Evolutionary conservation across 2,888 invertebrate species (phyloP), one percentile per base, ranked within the genome.

Genomic region (Cantharis lateralis): DNA sequence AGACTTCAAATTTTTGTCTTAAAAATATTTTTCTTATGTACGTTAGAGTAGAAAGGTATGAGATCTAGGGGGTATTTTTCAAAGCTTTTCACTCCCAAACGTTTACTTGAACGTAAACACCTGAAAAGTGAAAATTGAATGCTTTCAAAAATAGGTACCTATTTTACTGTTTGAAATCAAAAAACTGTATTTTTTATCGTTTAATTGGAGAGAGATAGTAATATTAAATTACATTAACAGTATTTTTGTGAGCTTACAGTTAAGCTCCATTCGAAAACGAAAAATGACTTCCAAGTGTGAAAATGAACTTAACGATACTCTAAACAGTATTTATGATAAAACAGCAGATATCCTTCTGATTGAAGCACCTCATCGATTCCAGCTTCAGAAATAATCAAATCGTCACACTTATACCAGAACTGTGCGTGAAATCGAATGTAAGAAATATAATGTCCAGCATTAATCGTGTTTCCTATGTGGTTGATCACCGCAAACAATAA

Each of bases 351-450:
- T 84, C 98, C 99, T 91, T 99, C 98, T 85, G 98, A 98, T 85
- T 95, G 95, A 79, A 99, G 91, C 74, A 99, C 99, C 86, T 98
- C 97, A 82, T 95, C 93, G 66, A 97, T 90, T 81, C 94, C 93
- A 16, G 96, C 98, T 83, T 94, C 92, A 0, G 95, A 97, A 82
- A 99, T 97, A 86, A 96, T 92, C 87, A 98, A 95, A 89, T 99
- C 99, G 87, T 99, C 97, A 88, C 99, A 99, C 87, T 97, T 96
- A 88, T 96, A 99, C 98, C 98, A 98, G 86, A 93, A 93, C 82
- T 96, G 94, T 82, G 94, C 92, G 89, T 96, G 95, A 87, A 98
- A 97, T 15, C 98, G 91, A 80, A 99, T 96, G 87, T 95, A 99
- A 13, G 98, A 97, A 26, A 96, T 97, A 87, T 99, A 99, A 88